Percentiles rank a stretch among this genome's conserved stretches.
These are phyloP conservation scores for Drosophila tripunctata DNA, from an alignment of 2,888 invertebrate genomes.

Conservation along the genomic window DNA sequence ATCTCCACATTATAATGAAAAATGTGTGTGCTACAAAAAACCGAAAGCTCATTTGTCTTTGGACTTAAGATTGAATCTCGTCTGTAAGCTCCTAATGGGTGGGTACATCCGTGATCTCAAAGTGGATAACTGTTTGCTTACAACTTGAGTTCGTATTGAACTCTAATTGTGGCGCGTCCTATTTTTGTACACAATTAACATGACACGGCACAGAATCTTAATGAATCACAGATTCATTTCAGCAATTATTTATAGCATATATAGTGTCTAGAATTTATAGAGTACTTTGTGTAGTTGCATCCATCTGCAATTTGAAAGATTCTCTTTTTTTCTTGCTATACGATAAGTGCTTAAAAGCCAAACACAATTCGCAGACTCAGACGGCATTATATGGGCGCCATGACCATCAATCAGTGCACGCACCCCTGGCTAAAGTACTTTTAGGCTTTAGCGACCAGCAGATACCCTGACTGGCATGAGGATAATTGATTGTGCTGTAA, in stretches of 20 bases:
- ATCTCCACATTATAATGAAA: conserved; percentile 29
- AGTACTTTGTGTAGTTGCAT: neutral
- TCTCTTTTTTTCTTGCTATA: conserved; percentile 8
- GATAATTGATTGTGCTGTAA: neutral
- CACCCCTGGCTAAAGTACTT: conserved; percentile 35
- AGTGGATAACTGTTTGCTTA: conserved; percentile 8
- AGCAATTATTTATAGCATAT: conserved; percentile 18
- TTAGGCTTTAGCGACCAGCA: neutral
- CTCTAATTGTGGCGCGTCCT: conserved; percentile 10
- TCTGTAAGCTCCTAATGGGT: conserved; percentile 37
- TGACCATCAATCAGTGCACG: conserved; percentile 55
- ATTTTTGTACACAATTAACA: conserved; percentile 1
- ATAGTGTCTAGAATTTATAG: conserved; percentile 7
- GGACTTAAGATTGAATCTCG: conserved; percentile 52
- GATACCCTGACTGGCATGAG: conserved; percentile 16
- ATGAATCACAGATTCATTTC: conserved; percentile 13
- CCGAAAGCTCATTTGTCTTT: conserved; percentile 65
- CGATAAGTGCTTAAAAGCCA: conserved; percentile 52
- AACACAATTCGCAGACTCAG: conserved; percentile 47
- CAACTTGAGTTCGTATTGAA: conserved; percentile 18
- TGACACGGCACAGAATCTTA: neutral
- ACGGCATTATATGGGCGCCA: conserved; percentile 55
- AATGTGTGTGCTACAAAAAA: conserved; percentile 33
- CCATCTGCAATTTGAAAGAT: neutral
- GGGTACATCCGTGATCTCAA: conserved; percentile 30